A percentile compares a stretch with the other conserved stretches of the same genome.
Conservation (phyloP, 2,888 invertebrate genomes). For the Ennomos quercinarius region DNA sequence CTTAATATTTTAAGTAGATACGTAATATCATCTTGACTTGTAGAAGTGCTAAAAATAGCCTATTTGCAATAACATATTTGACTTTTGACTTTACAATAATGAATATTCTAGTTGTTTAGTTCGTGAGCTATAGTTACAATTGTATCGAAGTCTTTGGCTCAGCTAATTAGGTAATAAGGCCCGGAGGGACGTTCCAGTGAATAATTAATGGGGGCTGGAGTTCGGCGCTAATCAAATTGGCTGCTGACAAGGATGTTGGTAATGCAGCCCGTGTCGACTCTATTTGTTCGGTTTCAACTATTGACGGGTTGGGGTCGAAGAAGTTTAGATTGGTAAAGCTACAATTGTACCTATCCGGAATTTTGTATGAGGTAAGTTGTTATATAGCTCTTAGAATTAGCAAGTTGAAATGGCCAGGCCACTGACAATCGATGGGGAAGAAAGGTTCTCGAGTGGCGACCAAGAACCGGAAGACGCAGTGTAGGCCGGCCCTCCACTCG, state of each 20-base stretch:
- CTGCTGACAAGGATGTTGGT: conserved; percentile 21
- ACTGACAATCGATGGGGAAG: no score
- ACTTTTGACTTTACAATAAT: no score
- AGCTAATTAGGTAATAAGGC: conserved; percentile 29
- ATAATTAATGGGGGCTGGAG: conserved; percentile 16
- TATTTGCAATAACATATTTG: no score
- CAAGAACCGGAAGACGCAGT: no score
- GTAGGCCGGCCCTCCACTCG: no score
- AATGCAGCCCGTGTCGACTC: conserved; percentile 18
- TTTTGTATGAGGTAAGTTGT: not conserved
- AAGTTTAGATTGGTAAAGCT: not conserved
- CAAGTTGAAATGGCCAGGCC: no score
- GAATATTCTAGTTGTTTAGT: no score
- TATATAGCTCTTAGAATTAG: no score
- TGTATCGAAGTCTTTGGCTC: conserved; percentile 22
- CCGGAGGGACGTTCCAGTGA: conserved; percentile 17
- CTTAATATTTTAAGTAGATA: no score
- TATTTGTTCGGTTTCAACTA: conserved; percentile 22
- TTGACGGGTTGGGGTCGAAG: not conserved
- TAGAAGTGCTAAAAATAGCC: no score
- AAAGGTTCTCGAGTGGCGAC: no score
- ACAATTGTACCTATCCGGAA: not conserved
- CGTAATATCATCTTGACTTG: no score
- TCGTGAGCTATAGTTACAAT: not conserved
- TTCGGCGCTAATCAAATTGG: conserved; percentile 30